These are phyloP conservation scores for Catocala sponsa DNA, from an alignment of 2,888 invertebrate genomes.

Conservation along the genomic window DNA sequence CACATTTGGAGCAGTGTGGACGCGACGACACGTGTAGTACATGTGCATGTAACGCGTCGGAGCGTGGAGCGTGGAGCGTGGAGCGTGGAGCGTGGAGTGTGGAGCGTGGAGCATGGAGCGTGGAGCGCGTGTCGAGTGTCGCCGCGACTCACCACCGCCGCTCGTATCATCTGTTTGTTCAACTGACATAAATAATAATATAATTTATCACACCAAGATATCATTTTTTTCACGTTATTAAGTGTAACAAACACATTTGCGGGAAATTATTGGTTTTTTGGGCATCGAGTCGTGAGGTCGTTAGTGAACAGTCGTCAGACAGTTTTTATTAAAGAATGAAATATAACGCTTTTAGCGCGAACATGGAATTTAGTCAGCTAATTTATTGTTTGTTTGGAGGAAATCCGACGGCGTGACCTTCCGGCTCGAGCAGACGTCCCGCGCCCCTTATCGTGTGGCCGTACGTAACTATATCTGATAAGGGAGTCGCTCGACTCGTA, in stretches of 20 bases:
- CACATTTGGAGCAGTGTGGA: background rate
- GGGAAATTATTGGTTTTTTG: conserved; percentile 14
- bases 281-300: conserved; percentile 9
- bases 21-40: no score
- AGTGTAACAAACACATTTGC: conserved; percentile 12
- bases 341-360: conserved; percentile 19
- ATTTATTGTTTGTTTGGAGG: conserved; percentile 12
- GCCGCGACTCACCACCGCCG: no score
- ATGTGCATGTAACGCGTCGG: no score
- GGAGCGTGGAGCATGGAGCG: no score
- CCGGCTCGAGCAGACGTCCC: background rate
- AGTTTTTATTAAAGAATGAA: conserved; percentile 13
- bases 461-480: no score
- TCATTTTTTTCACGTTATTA: conserved; percentile 8
- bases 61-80: no score
- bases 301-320: conserved; percentile 3
- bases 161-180: background rate
- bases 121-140: no score
- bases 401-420: conserved; percentile 4
- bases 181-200: background rate
- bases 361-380: conserved; percentile 5
- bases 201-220: conserved; percentile 2
- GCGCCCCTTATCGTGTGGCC: no score
- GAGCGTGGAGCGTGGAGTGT: no score
- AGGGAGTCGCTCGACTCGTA: no score